phyloP scores from a whole-genome alignment of 1,140 invertebrate genomes.

The Acromyrmex echinatior region DNA sequence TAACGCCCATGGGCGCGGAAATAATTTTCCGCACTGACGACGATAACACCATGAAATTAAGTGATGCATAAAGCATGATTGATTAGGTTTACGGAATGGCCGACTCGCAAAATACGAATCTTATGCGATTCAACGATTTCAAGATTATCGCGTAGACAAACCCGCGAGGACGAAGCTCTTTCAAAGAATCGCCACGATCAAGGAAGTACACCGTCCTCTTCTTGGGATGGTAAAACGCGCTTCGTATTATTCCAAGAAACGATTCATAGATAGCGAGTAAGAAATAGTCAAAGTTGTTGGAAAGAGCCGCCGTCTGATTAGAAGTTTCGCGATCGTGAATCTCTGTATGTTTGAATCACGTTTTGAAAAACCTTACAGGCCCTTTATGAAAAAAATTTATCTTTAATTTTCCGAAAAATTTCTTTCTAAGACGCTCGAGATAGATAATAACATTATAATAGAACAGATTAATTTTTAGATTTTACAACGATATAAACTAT shows the following conservation, averaged over 20 bases:
- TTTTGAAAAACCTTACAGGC: not conserved
- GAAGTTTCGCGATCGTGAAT: not conserved
- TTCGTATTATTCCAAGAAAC: slow-evolving; percentile 64
- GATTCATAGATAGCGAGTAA: slow-evolving; percentile 43
- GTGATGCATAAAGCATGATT: slow-evolving; percentile 63
- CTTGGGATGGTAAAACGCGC: slow-evolving; percentile 54
- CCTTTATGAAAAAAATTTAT: not conserved
- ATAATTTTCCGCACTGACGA: slow-evolving; percentile 63
- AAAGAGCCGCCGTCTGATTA: not conserved
- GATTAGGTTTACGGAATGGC: slow-evolving; percentile 51
- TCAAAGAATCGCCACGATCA: slow-evolving; percentile 58
- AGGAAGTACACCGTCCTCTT: slow-evolving; percentile 52
- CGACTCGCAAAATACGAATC: slow-evolving; percentile 40
- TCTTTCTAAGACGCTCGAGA: not conserved
- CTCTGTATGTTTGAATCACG: not conserved
- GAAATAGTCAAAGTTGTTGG: not conserved
- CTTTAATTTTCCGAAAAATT: not conserved
- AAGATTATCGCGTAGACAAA: slow-evolving; percentile 30
- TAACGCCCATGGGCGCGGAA: slow-evolving; percentile 57
- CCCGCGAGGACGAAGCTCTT: slow-evolving; percentile 18
- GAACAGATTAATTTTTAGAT: not conserved
- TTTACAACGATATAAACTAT: not conserved
- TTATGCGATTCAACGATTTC: slow-evolving; percentile 48
- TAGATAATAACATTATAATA: not conserved
- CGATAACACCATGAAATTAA: slow-evolving; percentile 62